Base-by-base conservation (phyloP, 2,113 vertebrate genomes). In the Brienomyrus brachyistius region DNA sequence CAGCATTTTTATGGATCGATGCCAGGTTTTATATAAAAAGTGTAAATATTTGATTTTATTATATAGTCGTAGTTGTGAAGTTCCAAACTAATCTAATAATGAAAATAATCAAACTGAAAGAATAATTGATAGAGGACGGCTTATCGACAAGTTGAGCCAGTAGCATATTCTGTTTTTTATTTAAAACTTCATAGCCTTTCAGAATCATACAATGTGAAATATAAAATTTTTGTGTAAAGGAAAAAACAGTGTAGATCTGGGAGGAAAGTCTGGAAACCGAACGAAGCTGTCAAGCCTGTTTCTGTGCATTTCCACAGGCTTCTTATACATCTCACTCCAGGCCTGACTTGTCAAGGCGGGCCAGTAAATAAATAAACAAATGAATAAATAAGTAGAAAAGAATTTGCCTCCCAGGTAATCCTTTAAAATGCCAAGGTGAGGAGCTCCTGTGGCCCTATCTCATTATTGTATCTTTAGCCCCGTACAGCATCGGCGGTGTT, bases 401-500 rank as follows among this genome's bases (percentile, higher is more conserved):
- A 93, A 94, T 95, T 95, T 94, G 95, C 92, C 94, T 94, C 93
- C 93, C 94, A 94, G 95, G 95, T 96, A 95, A 96, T 95, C 93
- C 94, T 95, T 95, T 95, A 96, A 96, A 95, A 95, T 91, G 93
- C 93, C 94, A 95, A 95, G 95, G 94, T 96, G 95, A 96, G 93
- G 91, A 91, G 94, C 92, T 95, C 94, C 93, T 92, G 92, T 94
- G 92, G 92, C 93, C 95, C 91, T 91, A 54, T 92, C 94, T 95
- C 93, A 95, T 96, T 95, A 95, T 93, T 92, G 92, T 91, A 89
- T 94, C 94, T 92, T 95, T 94, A 95, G 94, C 94, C 93, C 93
- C 91, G 92, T 91, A 91, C 92, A 91, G 92, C 91, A 92, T 95
- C 95, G 94, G 94, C 97, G 94, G 96, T 90, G 93, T 94, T 94